A percentile compares a stretch with the other conserved stretches of the same genome.
phyloP scores from a whole-genome alignment of 37 sponge, comb jelly and placozoan species.

The Axinella damicornis region DNA sequence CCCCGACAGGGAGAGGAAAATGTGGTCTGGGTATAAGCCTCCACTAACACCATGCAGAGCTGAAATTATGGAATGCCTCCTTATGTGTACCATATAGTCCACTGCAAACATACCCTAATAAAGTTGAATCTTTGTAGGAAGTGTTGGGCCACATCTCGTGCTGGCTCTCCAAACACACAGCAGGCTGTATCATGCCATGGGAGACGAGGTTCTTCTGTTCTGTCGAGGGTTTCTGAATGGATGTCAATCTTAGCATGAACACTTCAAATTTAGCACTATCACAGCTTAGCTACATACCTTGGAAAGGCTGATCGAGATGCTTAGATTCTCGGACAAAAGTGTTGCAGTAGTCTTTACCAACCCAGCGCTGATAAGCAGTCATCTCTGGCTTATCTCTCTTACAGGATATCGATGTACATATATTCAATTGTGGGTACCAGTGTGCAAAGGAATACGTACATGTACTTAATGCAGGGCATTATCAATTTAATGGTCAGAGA shows the following conservation, averaged over 20 bases:
- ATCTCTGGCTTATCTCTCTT: background rate
- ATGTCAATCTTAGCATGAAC: too few species aligned
- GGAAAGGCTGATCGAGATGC: constrained; percentile 33
- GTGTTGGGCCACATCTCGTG: constrained; percentile 71
- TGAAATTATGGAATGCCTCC: too few species aligned
- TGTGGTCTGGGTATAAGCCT: too few species aligned
- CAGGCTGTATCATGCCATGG: constrained; percentile 78
- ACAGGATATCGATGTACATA: background rate
- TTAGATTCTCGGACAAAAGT: constrained; percentile 40
- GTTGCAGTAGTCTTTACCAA: constrained; percentile 76
- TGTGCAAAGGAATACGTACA: too few species aligned
- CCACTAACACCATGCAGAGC: too few species aligned
- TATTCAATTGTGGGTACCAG: too few species aligned
- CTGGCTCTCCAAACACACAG: constrained; percentile 61
- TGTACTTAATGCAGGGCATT: too few species aligned
- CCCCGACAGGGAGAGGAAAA: too few species aligned
- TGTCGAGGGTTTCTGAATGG: background rate
- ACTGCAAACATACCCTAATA: constrained; percentile 44
- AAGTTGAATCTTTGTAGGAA: constrained; percentile 79
- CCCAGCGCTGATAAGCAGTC: constrained; percentile 32
- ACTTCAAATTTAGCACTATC: too few species aligned
- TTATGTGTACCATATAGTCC: too few species aligned
- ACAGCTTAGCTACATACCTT: constrained; percentile 17
- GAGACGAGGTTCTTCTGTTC: constrained; percentile 43
- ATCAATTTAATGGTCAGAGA: too few species aligned